Evolutionary conservation across 1,140 invertebrate species (phyloP).

Genomic region (Battus philenor): DNA sequence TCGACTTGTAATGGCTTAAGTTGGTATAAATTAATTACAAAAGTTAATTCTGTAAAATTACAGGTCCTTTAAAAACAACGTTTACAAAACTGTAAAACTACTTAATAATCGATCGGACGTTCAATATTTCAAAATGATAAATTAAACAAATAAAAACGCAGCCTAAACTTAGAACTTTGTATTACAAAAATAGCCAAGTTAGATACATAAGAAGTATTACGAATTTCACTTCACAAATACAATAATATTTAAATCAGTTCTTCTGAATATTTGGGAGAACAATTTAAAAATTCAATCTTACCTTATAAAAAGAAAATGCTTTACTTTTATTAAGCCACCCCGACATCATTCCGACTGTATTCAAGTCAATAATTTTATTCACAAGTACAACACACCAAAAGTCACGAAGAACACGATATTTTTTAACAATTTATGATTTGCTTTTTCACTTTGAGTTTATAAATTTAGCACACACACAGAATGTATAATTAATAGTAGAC

Average conservation of each 20-base stretch:
- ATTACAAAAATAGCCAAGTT: no score
- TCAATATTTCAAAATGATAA: no score
- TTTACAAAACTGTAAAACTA: no score
- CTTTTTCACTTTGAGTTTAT: conserved; percentile 13
- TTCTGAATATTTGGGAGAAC: conserved; percentile 1
- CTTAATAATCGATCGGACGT: no score
- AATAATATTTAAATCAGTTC: conserved; percentile 8
- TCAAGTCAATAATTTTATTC: conserved; percentile 53
- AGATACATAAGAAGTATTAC: conserved; percentile 1
- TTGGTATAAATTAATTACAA: no score
- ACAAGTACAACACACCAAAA: conserved; percentile 32
- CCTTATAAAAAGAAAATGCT: conserved; percentile 39
- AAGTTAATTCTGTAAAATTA: no score
- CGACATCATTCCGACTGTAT: conserved; percentile 50
- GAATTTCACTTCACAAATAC: not conserved
- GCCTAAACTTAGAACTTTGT: no score
- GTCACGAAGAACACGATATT: conserved; percentile 20
- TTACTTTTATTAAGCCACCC: conserved; percentile 40
- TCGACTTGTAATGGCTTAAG: no score
- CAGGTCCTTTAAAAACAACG: no score
- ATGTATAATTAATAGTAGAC: conserved; percentile 32
- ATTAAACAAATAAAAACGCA: no score
- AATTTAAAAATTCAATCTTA: conserved; percentile 30
- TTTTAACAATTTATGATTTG: conserved; percentile 11
- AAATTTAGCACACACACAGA: conserved; percentile 25